A percentile compares a stretch with the other conserved stretches of the same genome.
phyloP scores from a whole-genome alignment of 2,888 invertebrate genomes.

The Troglohyphantes excavatus region DNA sequence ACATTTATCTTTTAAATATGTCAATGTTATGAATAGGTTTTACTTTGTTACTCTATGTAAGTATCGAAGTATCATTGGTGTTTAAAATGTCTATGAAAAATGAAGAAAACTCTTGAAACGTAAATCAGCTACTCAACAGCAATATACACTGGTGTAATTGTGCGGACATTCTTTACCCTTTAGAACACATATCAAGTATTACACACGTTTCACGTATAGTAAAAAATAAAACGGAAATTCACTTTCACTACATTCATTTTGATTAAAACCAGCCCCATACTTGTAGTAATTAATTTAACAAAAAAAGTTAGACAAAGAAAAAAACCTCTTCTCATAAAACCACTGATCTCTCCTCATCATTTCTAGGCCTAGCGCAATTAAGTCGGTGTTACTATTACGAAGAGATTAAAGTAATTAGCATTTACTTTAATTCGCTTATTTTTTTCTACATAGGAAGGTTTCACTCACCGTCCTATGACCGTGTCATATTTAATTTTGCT shows the following conservation, averaged over 20 bases:
- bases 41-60: no score
- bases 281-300: constrained; percentile 48
- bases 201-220: not conserved
- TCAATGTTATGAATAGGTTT: no score
- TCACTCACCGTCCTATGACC: not conserved
- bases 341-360: not conserved
- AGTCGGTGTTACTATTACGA: constrained; percentile 23
- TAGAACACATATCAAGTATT: no score
- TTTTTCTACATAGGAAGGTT: not conserved
- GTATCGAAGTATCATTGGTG: no score
- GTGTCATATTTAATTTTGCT: constrained; percentile 46
- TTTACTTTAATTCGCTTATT: constrained; percentile 33
- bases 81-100: no score
- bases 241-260: constrained; percentile 17
- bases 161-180: no score
- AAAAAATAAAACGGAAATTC: not conserved
- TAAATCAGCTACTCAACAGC: no score
- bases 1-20: no score
- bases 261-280: constrained; percentile 35
- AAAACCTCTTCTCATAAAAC: constrained; percentile 22
- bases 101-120: no score
- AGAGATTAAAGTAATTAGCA: constrained; percentile 51
- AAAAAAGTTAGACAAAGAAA: not conserved
- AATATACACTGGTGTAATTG: no score
- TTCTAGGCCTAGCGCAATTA: constrained; percentile 41